Conservation (phyloP, 2,888 invertebrate species). For the Thymelicus lineola region DNA sequence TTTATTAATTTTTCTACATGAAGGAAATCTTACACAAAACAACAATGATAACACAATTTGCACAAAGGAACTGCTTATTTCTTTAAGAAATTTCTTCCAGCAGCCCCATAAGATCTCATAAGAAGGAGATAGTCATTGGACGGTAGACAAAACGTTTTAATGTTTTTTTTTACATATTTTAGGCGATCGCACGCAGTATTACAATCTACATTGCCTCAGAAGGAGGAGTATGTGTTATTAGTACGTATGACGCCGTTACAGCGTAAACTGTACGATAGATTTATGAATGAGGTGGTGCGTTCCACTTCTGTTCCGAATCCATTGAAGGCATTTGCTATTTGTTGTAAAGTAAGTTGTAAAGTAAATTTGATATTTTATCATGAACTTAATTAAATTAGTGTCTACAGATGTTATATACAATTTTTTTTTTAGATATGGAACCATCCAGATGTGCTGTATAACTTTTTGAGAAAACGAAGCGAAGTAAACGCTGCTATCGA, state of each 20-base stretch:
- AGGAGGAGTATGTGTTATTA: slow-evolving; percentile 97
- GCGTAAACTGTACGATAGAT: slow-evolving; percentile 94
- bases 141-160: too few relatives aligned
- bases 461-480: slow-evolving; percentile 93
- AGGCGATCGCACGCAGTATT: slow-evolving; percentile 96
- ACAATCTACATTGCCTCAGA: slow-evolving; percentile 96
- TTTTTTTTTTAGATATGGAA: slow-evolving; percentile 91
- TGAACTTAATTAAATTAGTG: not conserved
- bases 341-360: slow-evolving; percentile 91
- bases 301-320: slow-evolving; percentile 96
- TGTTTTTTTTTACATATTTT: not conserved
- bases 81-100: too few relatives aligned
- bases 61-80: too few relatives aligned
- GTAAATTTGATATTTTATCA: not conserved
- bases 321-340: slow-evolving; percentile 98
- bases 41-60: too few relatives aligned
- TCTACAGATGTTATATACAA: not conserved
- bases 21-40: too few relatives aligned
- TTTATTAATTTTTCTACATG: too few relatives aligned
- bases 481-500: slow-evolving; percentile 89
- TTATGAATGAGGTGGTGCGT: slow-evolving; percentile 96
- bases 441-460: slow-evolving; percentile 96
- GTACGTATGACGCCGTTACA: slow-evolving; percentile 96
- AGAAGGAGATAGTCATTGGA: too few relatives aligned
- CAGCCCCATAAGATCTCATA: too few relatives aligned